Conservation (phyloP, 2,888 invertebrate species). For the Tachina grossa region DNA sequence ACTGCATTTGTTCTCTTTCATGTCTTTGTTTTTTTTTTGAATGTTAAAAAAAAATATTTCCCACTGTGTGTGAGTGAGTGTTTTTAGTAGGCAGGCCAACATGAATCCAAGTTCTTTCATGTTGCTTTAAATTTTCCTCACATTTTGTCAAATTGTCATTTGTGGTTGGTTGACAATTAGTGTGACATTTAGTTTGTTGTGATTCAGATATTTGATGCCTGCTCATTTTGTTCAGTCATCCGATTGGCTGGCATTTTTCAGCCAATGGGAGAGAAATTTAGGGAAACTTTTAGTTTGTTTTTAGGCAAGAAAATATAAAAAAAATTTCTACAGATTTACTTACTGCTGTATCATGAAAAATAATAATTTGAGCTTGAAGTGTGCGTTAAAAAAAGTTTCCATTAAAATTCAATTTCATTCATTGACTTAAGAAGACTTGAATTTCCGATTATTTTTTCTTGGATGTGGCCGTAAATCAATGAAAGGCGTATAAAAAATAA, state of each 20-base stretch:
- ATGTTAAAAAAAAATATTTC: background rate
- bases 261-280: conserved; percentile 8
- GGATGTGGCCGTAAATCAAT: too few relatives aligned
- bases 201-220: conserved; percentile 1
- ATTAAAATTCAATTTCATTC: too few relatives aligned
- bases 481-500: too few relatives aligned
- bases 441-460: too few relatives aligned
- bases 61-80: conserved; percentile 48
- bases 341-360: too few relatives aligned
- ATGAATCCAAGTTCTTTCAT: conserved; percentile 32
- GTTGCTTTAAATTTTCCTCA: conserved; percentile 35
- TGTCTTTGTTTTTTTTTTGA: conserved; percentile 26
- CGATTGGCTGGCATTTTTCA: conserved; percentile 38
- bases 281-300: background rate
- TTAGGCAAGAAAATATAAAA: too few relatives aligned
- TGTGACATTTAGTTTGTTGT: conserved; percentile 44
- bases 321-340: too few relatives aligned
- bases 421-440: too few relatives aligned
- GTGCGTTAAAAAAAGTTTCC: too few relatives aligned
- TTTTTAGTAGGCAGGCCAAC: background rate
- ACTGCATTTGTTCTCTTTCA: background rate
- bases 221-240: background rate
- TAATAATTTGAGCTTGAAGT: too few relatives aligned
- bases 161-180: conserved; percentile 69
- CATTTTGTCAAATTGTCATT: conserved; percentile 52